Base-by-base conservation (phyloP, 2,888 invertebrate species). In the Plebejus argus region DNA sequence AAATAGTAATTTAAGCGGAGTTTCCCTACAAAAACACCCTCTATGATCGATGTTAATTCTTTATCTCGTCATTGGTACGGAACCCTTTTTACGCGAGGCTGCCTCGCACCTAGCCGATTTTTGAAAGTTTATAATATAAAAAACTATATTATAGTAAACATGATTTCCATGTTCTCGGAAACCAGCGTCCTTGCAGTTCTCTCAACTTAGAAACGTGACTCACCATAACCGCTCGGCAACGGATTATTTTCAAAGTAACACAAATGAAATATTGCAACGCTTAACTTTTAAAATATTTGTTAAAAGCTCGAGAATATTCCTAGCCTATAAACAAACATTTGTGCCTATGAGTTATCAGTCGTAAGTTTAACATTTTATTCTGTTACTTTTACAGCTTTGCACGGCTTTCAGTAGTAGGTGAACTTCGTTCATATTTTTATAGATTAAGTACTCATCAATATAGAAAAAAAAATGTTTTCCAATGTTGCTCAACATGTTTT, bases 131-230 rank as follows among this genome's bases (percentile, higher is more conserved):
- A 80, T 80, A n/a, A n/a, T n/a, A n/a, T n/a, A n/a, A n/a, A n/a
- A n/a, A n/a, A n/a, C n/a, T n/a, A n/a, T n/a, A n/a, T n/a, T n/a
- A 80, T 66, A 81, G 77, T 80, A 74, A 23, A 74, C 74, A 74
- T 15, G 28, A 53, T 80, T 81, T 81, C 80, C 82, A 81, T 87
- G 86, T 87, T 87, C 87, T 88, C 82, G 84, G 86, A 87, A 89
- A 88, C 85, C 86, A 86, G 85, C 90, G 91, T 88, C 91, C 91
- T 91, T 91, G 91, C 82, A 84, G 85, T 87, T 88, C 88, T 89
- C 87, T 88, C 84, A 85, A 88, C 87, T 83, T 87, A 85, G 89
- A 82, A 89, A 87, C 89, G 85, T 91, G 90, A 91, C 83, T 91
- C 91, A 90, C 86, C 84, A 82, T 82, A 85, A 85, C 83, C 86